Evolutionary conservation across 1,140 invertebrate genomes (phyloP), one percentile per base, ranked within the genome.

Genomic region (Saccostrea glomerata): DNA sequence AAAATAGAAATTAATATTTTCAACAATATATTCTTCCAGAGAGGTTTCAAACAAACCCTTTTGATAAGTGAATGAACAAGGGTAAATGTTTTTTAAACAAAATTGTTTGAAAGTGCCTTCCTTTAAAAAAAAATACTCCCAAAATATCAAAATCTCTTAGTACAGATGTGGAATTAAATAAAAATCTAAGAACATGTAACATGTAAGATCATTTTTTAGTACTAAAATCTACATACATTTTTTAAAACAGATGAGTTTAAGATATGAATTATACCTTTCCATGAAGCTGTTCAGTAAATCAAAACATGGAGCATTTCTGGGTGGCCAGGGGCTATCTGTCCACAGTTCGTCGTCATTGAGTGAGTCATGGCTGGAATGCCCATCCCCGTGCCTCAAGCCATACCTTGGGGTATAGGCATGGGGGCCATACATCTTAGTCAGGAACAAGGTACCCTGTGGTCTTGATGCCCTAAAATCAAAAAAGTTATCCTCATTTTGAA

Each of bases 241-340:
- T n/a, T n/a, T n/a, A n/a, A n/a, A n/a, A n/a, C n/a, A n/a, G n/a
- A n/a, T n/a, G n/a, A 73, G 23, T 36, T 30, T 73, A 23, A 73
- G 13, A 58, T 20, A 60, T 60, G 15, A 60, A 60, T 60, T 60
- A 83, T 90, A 95, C 94, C 94, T 94, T 89, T 95, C 94, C 94
- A 95, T 95, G 87, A 95, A 95, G 84, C 89, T 93, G 90, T 95
- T 95, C 13, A 95, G 91, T 5, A 93, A 88, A 83, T 94, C 92
- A 92, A 95, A 95, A 70, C 94, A 94, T 12, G 93, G 91, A 56
- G 94, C 93, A 92, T 95, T 95, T 55, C 94, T 89, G 5, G 94
- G 91, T 11, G 95, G 95, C 95, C 95, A 95, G 20, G 94, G 93
- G 85, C 94, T 95, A 82, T 95, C 92, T 70, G 91, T 93, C 92